Evolutionary conservation across 2,797 vertebrate genomes (phyloP), one percentile per base, ranked within the genome.

Genomic region (Rhynchotus rufescens): DNA sequence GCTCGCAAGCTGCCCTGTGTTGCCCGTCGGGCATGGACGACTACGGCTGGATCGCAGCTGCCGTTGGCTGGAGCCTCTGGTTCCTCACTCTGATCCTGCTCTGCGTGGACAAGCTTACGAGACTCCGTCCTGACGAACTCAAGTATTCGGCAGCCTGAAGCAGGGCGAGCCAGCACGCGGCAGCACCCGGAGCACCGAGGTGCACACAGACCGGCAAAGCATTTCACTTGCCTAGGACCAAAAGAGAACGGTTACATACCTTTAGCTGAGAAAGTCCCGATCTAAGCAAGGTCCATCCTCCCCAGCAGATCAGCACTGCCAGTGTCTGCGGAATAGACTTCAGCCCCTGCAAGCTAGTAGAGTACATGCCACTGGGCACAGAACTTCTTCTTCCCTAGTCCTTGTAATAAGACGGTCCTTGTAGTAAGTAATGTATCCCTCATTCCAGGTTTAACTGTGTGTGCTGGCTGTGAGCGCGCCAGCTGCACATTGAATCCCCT

Each of bases 81-180:
- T 98, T 98, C 22, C 97, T 98, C 86, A 98, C 98, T 3, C 97
- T 98, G 59, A 98, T 98, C 93, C 90, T 98, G 89, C 96, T 98
- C 89, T 98, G 98, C 7, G 80, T 97, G 74, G 96, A 95, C 77
- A 98, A 98, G 84, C 59, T 98, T 80, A 96, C 49, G 52, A 97
- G 96, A 75, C 94, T 98, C 8, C 93, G 74, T 10, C 97, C 98
- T 1, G 97, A 98, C 0, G 98, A 98, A 45, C 94, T 97, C 84
- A 98, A 98, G 52, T 97, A 97, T 75, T 32, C 94, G 54, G 90
- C 56, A 47, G 96, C 91, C 2, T 98, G 89, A 98, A 49, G 20
- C 22, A 21, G 12, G 25, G 32, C 9, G 10, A 80, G 75, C 44
- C 3, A 56, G 52, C 22, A 14, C 77, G 23, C 4, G 0, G 64